phyloP scores from a whole-genome alignment of 2,888 invertebrate species.

The Adineta ricciae region DNA sequence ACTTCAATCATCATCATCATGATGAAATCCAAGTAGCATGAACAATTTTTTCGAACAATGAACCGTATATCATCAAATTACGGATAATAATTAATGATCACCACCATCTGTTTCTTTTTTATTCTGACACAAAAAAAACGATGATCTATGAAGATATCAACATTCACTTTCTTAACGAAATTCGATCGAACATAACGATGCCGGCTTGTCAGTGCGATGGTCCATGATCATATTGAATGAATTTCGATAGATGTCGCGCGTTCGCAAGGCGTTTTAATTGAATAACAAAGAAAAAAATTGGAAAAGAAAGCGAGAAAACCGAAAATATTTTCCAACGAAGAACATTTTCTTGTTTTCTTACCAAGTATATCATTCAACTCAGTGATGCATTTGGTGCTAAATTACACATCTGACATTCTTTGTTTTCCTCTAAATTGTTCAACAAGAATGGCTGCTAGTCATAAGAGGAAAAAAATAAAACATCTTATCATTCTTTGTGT shows the following conservation, averaged over 20 bases:
- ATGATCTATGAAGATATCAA: too few relatives aligned
- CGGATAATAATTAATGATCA: too few relatives aligned
- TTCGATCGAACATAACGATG: too few relatives aligned
- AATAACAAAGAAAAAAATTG: not conserved
- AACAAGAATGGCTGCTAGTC: not conserved
- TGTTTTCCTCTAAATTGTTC: not conserved
- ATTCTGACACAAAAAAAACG: too few relatives aligned
- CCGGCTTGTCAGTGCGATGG: too few relatives aligned
- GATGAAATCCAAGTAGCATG: too few relatives aligned
- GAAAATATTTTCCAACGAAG: not conserved
- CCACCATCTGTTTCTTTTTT: too few relatives aligned
- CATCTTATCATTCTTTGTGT: not conserved
- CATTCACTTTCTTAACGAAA: too few relatives aligned
- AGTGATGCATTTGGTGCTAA: not conserved
- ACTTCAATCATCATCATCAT: too few relatives aligned
- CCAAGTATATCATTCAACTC: not conserved
- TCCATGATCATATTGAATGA: too few relatives aligned
- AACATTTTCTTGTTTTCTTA: not conserved
- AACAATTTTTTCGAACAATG: too few relatives aligned
- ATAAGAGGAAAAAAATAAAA: not conserved
- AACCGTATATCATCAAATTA: too few relatives aligned
- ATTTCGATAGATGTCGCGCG: not conserved
- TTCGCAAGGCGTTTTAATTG: not conserved
- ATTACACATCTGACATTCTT: slow-evolving; percentile 9
- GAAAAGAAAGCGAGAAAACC: not conserved